Evolutionary conservation across 2,113 vertebrate species (phyloP).

Genomic region (Psephotus haematonotus): DNA sequence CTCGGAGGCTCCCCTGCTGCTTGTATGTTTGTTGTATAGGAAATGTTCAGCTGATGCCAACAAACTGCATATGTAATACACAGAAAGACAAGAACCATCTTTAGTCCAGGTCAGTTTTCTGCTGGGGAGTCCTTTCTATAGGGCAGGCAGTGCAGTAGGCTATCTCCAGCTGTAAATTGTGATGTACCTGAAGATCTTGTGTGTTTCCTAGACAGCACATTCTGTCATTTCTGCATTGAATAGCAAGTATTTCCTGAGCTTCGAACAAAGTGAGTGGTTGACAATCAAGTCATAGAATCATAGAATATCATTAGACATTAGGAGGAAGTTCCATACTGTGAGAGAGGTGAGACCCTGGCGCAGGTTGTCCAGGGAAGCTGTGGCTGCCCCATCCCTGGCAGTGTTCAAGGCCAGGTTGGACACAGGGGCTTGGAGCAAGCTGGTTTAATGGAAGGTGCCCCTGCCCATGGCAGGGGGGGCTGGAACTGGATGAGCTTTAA

Average conservation of each 20-base stretch:
- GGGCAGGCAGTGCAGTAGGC: background rate
- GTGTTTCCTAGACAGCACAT: background rate
- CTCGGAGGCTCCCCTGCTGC: background rate
- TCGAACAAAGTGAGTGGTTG: background rate
- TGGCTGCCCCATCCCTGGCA: background rate
- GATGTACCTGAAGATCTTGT: background rate
- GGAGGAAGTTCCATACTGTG: background rate
- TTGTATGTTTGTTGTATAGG: background rate
- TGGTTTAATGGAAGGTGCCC: background rate
- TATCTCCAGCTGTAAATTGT: background rate
- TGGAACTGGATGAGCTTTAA: background rate
- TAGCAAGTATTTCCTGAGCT: background rate
- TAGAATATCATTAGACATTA: background rate
- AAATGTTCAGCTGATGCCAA: background rate
- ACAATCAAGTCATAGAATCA: background rate
- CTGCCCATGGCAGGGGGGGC: background rate
- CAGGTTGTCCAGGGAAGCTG: background rate
- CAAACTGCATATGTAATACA: background rate
- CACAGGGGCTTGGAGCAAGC: background rate
- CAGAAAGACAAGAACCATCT: background rate
- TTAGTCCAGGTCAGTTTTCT: background rate
- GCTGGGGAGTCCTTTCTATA: background rate
- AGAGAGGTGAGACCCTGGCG: background rate
- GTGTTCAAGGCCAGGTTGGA: background rate
- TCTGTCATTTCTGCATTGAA: background rate